Conservation (phyloP, 2,113 vertebrate genomes). For the Peromyscus californicus region DNA sequence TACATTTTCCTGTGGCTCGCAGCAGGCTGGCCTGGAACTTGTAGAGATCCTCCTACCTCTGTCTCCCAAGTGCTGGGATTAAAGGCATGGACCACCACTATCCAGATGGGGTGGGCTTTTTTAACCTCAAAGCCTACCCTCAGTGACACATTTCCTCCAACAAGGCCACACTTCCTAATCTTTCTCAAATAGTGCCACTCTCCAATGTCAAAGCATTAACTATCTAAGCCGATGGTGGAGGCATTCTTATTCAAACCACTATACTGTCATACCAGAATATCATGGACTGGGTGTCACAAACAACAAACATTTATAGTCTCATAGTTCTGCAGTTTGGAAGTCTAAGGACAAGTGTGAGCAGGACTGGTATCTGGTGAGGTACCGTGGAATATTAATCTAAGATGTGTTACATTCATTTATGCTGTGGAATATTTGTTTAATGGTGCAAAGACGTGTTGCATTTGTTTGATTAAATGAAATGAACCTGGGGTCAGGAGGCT, state of each 20-base stretch:
- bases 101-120: background rate
- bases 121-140: background rate
- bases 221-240: no score
- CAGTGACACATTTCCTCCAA: background rate
- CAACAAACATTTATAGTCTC: background rate
- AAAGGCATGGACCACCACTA: no score
- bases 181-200: background rate
- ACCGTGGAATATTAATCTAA: no score
- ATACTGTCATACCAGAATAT: background rate
- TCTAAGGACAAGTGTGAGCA: background rate
- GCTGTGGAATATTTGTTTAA: no score
- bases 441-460: no score
- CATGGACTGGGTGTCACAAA: background rate
- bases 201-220: background rate
- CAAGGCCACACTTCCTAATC: background rate
- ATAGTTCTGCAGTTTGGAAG: background rate
- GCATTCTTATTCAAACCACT: background rate
- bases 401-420: no score
- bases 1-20: no score
- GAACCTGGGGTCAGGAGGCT: no score
- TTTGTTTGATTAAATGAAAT: no score
- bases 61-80: no score
- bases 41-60: no score
- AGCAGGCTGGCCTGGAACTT: no score
- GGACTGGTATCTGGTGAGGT: background rate